Evolutionary conservation across 1,140 invertebrate species (phyloP).

Genomic region (Atopsyche davidsoni): DNA sequence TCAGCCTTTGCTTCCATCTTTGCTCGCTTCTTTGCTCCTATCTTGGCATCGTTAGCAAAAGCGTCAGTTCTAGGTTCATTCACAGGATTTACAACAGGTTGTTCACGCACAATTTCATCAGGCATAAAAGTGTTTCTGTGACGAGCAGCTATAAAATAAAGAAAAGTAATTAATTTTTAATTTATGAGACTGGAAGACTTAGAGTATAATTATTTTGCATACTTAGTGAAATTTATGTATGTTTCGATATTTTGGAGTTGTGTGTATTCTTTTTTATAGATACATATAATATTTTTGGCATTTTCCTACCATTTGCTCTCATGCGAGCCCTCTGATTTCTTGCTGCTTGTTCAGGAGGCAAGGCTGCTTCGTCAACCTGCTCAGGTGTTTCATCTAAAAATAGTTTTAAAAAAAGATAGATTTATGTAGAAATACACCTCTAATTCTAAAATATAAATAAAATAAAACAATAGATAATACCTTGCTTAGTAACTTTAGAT

Average conservation of each 20-base stretch:
- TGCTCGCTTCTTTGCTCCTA: conserved; percentile 88
- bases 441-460: neutral
- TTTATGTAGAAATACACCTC: neutral
- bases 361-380: conserved; percentile 30
- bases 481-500: conserved; percentile 13
- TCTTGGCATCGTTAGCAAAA: conserved; percentile 60
- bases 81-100: too few species aligned
- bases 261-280: too few species aligned
- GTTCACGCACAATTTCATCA: too few species aligned
- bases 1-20: conserved; percentile 91
- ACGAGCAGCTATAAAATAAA: conserved; percentile 27
- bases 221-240: too few species aligned
- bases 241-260: too few species aligned
- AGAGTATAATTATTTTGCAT: too few species aligned
- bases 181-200: too few species aligned
- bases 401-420: neutral
- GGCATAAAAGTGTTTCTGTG: too few species aligned
- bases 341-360: conserved; percentile 52
- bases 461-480: neutral
- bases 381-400: neutral
- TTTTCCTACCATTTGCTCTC: conserved; percentile 51
- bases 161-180: too few species aligned
- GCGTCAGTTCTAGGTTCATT: conserved; percentile 7
- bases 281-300: too few species aligned
- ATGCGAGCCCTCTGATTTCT: conserved; percentile 57